A percentile compares a stretch with the other conserved stretches of the same genome.
Conservation (phyloP, 2,797 vertebrate species). For the Falco novaeseelandiae region DNA sequence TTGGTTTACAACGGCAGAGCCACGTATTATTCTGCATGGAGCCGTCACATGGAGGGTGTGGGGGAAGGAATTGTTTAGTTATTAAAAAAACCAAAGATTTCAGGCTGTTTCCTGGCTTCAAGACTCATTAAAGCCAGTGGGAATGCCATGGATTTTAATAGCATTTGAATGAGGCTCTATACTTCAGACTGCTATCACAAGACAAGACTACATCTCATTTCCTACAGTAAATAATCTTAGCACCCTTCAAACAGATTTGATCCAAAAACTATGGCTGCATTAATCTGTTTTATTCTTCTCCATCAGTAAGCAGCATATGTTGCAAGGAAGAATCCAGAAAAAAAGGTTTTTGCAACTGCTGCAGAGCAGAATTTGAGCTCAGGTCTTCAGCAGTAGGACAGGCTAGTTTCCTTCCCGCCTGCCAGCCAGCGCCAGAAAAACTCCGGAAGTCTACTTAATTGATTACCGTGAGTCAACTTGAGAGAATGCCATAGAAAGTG, state of each 20-base stretch:
- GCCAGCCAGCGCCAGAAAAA: background rate
- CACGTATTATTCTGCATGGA: background rate
- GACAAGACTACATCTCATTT: background rate
- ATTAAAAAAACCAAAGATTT: background rate
- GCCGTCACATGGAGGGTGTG: background rate
- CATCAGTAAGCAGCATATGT: background rate
- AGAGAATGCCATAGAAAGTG: background rate
- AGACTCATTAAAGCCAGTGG: background rate
- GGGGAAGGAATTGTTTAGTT: background rate
- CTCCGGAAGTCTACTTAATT: background rate
- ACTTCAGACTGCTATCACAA: background rate
- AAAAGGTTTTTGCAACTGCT: background rate
- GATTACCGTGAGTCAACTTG: background rate
- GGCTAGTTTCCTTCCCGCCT: background rate
- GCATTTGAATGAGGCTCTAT: background rate
- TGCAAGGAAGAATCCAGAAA: background rate
- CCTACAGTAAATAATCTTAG: background rate
- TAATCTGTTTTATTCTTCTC: background rate
- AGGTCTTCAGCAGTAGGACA: background rate
- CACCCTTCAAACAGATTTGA: background rate
- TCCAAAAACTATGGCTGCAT: background rate
- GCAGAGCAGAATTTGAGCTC: background rate
- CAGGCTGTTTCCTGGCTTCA: background rate
- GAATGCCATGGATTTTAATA: background rate
- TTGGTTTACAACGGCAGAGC: background rate